Conservation (phyloP, 2,797 vertebrate genomes). For the Gymnopithys bicolor region DNA sequence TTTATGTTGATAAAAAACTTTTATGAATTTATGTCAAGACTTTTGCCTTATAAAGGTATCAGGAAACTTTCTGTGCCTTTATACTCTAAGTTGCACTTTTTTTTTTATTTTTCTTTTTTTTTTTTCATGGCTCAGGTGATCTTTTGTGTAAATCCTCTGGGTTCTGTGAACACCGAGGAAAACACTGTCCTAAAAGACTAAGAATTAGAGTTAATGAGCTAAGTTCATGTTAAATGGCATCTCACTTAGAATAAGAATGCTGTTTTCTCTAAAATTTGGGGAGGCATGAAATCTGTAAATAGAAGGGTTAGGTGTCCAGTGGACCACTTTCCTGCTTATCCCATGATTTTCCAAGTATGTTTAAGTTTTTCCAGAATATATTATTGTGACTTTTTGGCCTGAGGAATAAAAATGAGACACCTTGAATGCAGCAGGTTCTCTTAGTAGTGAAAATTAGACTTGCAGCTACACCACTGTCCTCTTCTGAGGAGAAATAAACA, state of each 20-base stretch:
- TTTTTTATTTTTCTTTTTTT: neutral
- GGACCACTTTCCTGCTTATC: neutral
- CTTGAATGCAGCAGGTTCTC: neutral
- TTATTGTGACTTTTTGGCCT: neutral
- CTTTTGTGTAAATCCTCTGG: neutral
- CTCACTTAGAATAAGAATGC: neutral
- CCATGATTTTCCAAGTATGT: neutral
- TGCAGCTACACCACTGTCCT: neutral
- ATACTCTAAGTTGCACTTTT: accelerated
- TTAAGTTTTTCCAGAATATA: neutral
- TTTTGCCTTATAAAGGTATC: neutral
- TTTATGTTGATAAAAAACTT: neutral
- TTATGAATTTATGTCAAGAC: neutral
- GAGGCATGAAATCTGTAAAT: neutral
- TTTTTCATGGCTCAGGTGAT: neutral
- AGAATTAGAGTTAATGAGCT: neutral
- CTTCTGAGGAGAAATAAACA: neutral
- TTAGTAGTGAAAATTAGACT: neutral
- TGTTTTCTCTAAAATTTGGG: neutral
- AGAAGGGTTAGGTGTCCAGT: neutral
- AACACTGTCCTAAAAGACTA: neutral
- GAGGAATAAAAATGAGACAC: neutral
- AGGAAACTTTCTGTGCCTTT: neutral
- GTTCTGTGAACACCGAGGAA: neutral
- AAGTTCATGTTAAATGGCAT: neutral